A percentile compares a stretch with the other conserved stretches of the same genome.
These are phyloP conservation scores for Rhea americana DNA, from an alignment of 2,113 vertebrate genomes.

Conservation along the genomic window DNA sequence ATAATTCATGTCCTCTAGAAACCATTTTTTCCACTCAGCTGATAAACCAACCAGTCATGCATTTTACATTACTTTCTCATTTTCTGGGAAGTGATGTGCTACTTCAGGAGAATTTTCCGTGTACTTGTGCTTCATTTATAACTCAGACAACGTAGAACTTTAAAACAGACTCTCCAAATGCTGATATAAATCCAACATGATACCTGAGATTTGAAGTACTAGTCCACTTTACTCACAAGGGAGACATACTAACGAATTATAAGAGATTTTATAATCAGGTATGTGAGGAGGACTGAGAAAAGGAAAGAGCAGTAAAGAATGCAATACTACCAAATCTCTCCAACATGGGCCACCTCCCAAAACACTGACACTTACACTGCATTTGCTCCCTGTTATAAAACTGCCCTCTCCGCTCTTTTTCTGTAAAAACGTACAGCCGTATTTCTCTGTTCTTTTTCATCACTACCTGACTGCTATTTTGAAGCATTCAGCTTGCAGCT, in stretches of 20 bases:
- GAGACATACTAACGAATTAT: background rate
- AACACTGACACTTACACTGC: background rate
- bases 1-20: conserved; percentile 47
- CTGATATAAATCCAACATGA: fast-evolving
- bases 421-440: background rate
- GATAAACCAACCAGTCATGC: background rate
- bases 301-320: background rate
- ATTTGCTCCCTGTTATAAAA: conserved; percentile 3
- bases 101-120: background rate
- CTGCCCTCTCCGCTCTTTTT: background rate
- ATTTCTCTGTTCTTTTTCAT: background rate
- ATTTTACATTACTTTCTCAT: conserved; percentile 4
- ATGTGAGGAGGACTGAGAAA: background rate
- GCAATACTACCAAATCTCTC: background rate
- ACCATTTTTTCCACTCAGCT: background rate
- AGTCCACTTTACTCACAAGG: fast-evolving
- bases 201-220: background rate
- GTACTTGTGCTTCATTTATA: background rate
- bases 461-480: background rate
- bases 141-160: background rate
- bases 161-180: background rate
- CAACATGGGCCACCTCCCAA: background rate
- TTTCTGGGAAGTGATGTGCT: background rate
- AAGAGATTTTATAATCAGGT: background rate
- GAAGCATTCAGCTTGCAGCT: background rate